Base-by-base conservation (phyloP, 2,797 vertebrate species). In the Scleropages formosus region DNA sequence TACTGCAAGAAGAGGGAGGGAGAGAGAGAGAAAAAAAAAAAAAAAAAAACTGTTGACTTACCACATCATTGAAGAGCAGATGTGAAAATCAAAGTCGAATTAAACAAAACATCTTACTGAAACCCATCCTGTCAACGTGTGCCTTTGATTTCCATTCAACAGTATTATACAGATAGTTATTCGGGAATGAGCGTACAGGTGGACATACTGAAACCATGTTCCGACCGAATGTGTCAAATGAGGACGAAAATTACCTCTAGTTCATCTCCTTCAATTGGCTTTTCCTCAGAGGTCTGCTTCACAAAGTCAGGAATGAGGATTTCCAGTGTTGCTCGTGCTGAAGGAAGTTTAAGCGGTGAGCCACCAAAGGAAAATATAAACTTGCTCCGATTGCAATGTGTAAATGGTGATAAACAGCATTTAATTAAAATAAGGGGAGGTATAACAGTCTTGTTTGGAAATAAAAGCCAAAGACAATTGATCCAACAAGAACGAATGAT, bases 251-350 rank as follows among this genome's bases (percentile, higher is more conserved):
- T 86, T 87, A 98, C 98, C 96, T 99, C 98, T 82, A 98, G 94
- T 87, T 99, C 98, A 81, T 98, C 96, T 22, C 95, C 96, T 83
- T 99, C 98, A 75, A 94, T 90, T 75, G 96, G 95, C 87, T 99
- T 98, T 88, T 99, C 96, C 88, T 98, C 96, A 6, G 95, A 94
- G 73, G 97, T 98, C 89, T 99, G 98, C 89, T 99, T 99, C 85
- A 99, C 95, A 87, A 99, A 99, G 88, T 99, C 98, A 0, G 98
- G 98, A 87, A 99, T 99, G 87, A 99, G 97, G 89, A 99, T 99
- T 93, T 99, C 97, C 94, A 99, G 93, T 88, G 98, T 99, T 86
- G 98, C 96, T 90, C 97, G 96, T 87, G 98, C 98, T 99, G 86
- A 13, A 61, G 13, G 80, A 77, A 39, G 31, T 39, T 39, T 31